Conservation (phyloP, 2,888 invertebrate species). For the Coremacera marginata region DNA sequence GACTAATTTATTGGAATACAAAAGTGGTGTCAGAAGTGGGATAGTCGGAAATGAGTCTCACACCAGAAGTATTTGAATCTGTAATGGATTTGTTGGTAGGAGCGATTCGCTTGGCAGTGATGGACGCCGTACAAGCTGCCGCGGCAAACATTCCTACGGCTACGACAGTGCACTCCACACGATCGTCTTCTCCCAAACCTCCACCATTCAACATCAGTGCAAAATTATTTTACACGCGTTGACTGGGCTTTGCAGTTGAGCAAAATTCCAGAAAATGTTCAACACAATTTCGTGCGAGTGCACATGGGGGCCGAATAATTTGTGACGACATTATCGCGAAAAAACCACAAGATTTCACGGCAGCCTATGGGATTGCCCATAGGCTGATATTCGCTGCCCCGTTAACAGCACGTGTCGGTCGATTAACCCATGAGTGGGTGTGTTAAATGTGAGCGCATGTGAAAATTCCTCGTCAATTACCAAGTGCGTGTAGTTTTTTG, state of each 20-base stretch:
- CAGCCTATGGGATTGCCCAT: too few species aligned
- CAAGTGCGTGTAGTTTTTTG: too few species aligned
- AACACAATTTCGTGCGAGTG: slow-evolving; percentile 26
- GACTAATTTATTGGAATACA: too few species aligned
- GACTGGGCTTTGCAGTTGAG: slow-evolving; percentile 31
- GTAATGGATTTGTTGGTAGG: slow-evolving; percentile 20
- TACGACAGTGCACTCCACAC: too few species aligned
- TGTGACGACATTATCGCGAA: too few species aligned
- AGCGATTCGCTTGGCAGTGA: slow-evolving; percentile 28
- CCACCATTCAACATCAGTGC: slow-evolving; percentile 22
- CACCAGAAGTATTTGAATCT: slow-evolving; percentile 21
- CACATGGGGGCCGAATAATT: slow-evolving; percentile 33
- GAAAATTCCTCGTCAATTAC: too few species aligned
- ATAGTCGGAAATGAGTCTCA: neutral
- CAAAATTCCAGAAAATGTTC: slow-evolving; percentile 21
- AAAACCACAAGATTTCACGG: too few species aligned
- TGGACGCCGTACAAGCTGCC: slow-evolving; percentile 7
- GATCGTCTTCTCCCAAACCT: slow-evolving; percentile 11
- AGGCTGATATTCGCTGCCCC: too few species aligned
- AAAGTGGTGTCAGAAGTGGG: slow-evolving; percentile 6
- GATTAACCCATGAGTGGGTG: too few species aligned
- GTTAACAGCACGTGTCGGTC: too few species aligned
- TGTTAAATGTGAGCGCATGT: too few species aligned
- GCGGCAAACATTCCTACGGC: slow-evolving; percentile 9
- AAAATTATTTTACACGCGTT: slow-evolving; percentile 33